Conservation (phyloP, 2,113 vertebrate species). For the Gyps fulvus region DNA sequence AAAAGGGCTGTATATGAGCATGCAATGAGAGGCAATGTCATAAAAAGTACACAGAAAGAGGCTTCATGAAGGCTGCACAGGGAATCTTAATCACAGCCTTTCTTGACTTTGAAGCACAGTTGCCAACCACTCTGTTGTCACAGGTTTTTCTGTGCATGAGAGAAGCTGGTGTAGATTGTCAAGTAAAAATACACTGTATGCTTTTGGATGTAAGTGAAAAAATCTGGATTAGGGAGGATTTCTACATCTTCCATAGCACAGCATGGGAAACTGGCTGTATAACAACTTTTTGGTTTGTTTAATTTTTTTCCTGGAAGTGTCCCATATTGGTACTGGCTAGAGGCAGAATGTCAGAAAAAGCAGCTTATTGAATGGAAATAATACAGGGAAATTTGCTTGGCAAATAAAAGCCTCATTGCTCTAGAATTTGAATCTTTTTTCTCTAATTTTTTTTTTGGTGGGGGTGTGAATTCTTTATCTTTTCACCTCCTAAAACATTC, state of each 20-base stretch:
- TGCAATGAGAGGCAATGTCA: background rate
- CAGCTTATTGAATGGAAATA: background rate
- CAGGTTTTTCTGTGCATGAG: background rate
- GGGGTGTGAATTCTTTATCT: background rate
- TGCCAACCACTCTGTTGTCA: background rate
- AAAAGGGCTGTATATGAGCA: background rate
- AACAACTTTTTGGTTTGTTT: background rate
- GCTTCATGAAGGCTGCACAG: background rate
- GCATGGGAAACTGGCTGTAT: background rate
- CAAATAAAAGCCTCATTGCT: background rate
- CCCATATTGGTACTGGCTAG: accelerated
- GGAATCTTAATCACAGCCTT: background rate
- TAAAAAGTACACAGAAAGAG: background rate
- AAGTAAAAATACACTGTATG: background rate
- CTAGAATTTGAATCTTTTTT: background rate
- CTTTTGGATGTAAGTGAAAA: background rate
- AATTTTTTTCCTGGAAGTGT: background rate
- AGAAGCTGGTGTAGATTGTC: background rate
- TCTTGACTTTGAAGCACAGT: background rate
- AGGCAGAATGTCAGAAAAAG: background rate
- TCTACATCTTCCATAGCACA: background rate
- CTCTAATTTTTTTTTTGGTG: background rate
- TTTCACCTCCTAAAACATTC: background rate
- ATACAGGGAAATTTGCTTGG: background rate
- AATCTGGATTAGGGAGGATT: background rate